Percentiles rank a stretch among this genome's conserved stretches.
Evolutionary conservation across 2,797 vertebrate genomes (phyloP).

Genomic region (Gouania willdenowi): DNA sequence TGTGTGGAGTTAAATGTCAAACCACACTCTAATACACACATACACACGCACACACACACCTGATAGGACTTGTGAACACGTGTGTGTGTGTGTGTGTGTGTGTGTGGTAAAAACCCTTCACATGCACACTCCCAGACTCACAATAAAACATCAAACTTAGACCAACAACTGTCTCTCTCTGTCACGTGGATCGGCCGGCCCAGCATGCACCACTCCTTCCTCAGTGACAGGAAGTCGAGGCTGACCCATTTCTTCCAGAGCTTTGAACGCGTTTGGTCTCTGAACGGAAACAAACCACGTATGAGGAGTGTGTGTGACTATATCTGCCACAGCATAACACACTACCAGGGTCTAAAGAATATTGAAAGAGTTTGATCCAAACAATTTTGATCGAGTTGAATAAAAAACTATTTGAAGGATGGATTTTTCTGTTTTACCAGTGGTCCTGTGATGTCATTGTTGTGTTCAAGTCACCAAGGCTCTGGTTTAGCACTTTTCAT

Average conservation of each 20-base stretch:
- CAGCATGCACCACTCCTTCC: slow-evolving; percentile 23
- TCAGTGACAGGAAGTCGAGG: slow-evolving; percentile 58
- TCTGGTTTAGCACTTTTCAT: too few relatives aligned
- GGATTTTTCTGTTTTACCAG: too few relatives aligned
- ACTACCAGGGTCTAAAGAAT: too few relatives aligned
- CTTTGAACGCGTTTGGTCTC: slow-evolving; percentile 43
- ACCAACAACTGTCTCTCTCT: background rate
- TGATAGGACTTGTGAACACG: slow-evolving; percentile 62
- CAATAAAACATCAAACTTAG: background rate
- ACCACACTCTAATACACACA: slow-evolving; percentile 60
- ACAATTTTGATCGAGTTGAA: too few relatives aligned
- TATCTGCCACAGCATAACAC: too few relatives aligned
- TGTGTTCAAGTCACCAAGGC: too few relatives aligned
- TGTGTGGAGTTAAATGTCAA: slow-evolving; percentile 64
- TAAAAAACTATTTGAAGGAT: too few relatives aligned
- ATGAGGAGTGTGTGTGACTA: background rate
- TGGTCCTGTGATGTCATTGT: too few relatives aligned
- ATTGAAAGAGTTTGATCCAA: too few relatives aligned
- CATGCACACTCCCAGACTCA: background rate
- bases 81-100: too few relatives aligned
- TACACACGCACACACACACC: slow-evolving; percentile 29
- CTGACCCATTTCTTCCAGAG: slow-evolving; percentile 59
- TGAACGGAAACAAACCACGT: slow-evolving; percentile 36
- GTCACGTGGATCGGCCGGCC: slow-evolving; percentile 4
- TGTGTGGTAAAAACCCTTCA: too few relatives aligned